A percentile compares a stretch with the other conserved stretches of the same genome.
Evolutionary conservation across 2,888 invertebrate species (phyloP).

Genomic region (Bruchidius siliquastri): DNA sequence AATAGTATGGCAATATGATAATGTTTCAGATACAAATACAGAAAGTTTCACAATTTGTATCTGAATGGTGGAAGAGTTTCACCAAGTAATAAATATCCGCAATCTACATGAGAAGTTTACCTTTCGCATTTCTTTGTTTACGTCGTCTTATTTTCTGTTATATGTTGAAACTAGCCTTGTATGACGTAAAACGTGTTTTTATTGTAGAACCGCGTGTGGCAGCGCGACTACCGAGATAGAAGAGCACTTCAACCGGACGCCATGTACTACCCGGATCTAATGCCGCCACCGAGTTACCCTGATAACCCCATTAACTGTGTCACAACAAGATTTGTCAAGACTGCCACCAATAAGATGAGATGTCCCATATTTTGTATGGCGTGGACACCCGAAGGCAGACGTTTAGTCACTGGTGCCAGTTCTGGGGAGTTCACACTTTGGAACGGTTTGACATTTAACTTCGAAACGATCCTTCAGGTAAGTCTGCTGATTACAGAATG

Average conservation of each 20-base stretch:
- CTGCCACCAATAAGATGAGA: conserved; percentile 99
- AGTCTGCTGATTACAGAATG: conserved; percentile 20
- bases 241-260: conserved; percentile 90
- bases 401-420: conserved; percentile 96
- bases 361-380: conserved; percentile 98
- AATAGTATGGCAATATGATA: too few relatives aligned
- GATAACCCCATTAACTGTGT: conserved; percentile 97
- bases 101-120: too few relatives aligned
- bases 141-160: too few relatives aligned
- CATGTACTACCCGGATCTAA: conserved; percentile 87
- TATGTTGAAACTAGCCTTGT: too few relatives aligned
- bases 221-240: conserved; percentile 85
- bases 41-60: too few relatives aligned
- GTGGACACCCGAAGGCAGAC: conserved; percentile 98
- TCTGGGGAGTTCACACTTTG: conserved; percentile 99
- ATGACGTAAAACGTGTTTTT: too few relatives aligned
- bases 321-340: conserved; percentile 91
- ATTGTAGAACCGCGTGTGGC: conserved; percentile 84
- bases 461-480: conserved; percentile 99
- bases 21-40: too few relatives aligned
- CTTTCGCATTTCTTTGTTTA: too few relatives aligned
- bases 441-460: conserved; percentile 99
- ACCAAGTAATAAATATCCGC: too few relatives aligned
- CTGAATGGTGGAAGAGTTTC: too few relatives aligned
- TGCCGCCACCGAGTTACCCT: conserved; percentile 90